Evolutionary conservation across 2,888 invertebrate species (phyloP), one percentile per base, ranked within the genome.

Genomic region (Petrophora chlorosata): DNA sequence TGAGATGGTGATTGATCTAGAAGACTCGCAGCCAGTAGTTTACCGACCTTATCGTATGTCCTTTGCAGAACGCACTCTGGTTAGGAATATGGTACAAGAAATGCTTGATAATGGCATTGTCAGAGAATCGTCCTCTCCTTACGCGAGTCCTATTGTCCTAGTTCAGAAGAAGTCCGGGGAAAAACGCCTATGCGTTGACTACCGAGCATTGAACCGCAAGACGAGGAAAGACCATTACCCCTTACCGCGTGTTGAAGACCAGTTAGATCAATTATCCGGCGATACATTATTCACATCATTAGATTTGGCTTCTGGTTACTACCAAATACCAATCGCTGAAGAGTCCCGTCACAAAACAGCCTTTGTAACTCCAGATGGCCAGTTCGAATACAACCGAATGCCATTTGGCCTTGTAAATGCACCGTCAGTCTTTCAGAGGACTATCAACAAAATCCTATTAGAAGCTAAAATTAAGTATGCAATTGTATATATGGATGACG

Each of bases 161-260:
- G 65, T 65, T 0, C 46, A 57, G 8, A 67, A 65, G 8, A 67
- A 64, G n/a, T 52, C 59, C 1, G 64, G 61, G 0, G 67, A 67
- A 2, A 54, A 49, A 4, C 16, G 63, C 0, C 39, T 65, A 0
- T 65, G 63, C 5, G 25, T 25, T 10, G 25, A 25, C 9, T 25
- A 25, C 10, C n/a, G 25, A 10, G 25, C 25, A 3, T 14, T 64
- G 0, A 67, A 63, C 29, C 51, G 32, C 2, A 57, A 49, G n/a
- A 65, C 61, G 0, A 35, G 48, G 0, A 56, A 54, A n/a, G 56
- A 62, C 0, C 53, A 56, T 1, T 64, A 45, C 12, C 65, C 63
- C 0, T 3, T 65, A 7, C 65, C 65, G 0, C 4, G 45, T 1
- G 56, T 66, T 0, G 57, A 61, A n/a, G 67, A 66, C 14, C 53